These are phyloP conservation scores for Anguilla obscura DNA, from an alignment of 2,797 vertebrate species.

Conservation along the genomic window DNA sequence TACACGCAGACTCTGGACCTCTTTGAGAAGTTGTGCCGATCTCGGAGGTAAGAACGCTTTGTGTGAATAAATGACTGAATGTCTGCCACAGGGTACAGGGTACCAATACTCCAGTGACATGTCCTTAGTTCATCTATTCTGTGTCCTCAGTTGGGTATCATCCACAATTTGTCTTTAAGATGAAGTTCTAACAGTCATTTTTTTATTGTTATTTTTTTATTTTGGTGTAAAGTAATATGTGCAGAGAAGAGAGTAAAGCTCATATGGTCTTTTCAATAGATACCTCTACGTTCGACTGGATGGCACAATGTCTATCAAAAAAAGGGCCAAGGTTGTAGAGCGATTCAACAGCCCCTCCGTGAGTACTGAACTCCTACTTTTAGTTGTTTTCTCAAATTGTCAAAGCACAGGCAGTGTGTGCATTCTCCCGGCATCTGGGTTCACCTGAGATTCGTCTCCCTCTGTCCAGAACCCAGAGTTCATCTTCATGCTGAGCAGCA, in stretches of 20 bases:
- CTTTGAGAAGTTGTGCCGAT: constrained; percentile 93
- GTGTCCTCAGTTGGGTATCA: neutral
- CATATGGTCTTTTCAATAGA: constrained; percentile 59
- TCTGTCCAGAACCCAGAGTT: constrained; percentile 87
- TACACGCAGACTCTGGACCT: constrained; percentile 97
- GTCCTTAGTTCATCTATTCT: neutral
- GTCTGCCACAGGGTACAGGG: neutral
- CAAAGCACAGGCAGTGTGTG: neutral
- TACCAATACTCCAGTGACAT: neutral
- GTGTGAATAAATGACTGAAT: neutral
- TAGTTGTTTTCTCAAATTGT: neutral
- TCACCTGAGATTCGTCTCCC: neutral
- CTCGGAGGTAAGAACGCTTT: constrained; percentile 75
- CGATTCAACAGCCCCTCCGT: constrained; percentile 88
- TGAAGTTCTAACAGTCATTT: neutral
- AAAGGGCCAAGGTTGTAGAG: constrained; percentile 93
- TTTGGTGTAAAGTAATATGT: neutral
- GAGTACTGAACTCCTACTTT: constrained; percentile 52
- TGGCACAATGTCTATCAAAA: constrained; percentile 98
- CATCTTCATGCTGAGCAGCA: constrained; percentile 98
- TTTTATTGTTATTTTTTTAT: neutral
- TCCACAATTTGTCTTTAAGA: neutral
- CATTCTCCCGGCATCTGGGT: neutral
- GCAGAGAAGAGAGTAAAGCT: neutral
- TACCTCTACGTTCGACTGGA: constrained; percentile 93